These are phyloP conservation scores for Latrodectus hesperus DNA, from an alignment of 2,888 invertebrate genomes.

Conservation along the genomic window DNA sequence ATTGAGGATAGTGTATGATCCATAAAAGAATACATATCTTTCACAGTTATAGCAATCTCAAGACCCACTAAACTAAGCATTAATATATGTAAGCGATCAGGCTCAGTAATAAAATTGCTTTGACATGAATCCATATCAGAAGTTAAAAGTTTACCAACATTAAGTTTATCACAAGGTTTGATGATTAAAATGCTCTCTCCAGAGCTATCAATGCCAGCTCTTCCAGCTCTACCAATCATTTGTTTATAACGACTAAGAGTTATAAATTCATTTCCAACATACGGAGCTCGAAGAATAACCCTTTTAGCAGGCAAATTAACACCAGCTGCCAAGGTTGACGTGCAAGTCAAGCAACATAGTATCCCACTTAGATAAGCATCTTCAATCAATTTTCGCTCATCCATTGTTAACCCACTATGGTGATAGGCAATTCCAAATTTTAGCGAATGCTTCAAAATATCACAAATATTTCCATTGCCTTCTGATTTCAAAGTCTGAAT, in stretches of 20 bases:
- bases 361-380: constrained; percentile 78
- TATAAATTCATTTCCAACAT: constrained; percentile 84
- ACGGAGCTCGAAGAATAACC: constrained; percentile 88
- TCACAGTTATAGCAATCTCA: constrained; percentile 78
- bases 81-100: constrained; percentile 79
- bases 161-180: constrained; percentile 78
- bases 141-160: constrained; percentile 78
- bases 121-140: constrained; percentile 82
- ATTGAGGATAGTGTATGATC: constrained; percentile 80
- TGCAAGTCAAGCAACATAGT: constrained; percentile 93
- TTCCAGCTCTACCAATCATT: constrained; percentile 95
- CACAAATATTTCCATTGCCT: constrained; percentile 81
- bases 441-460: constrained; percentile 81
- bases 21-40: constrained; percentile 78
- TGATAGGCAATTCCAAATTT: constrained; percentile 93
- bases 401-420: constrained; percentile 87
- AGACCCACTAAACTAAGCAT: constrained; percentile 83
- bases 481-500: constrained; percentile 81
- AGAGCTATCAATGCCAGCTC: constrained; percentile 87
- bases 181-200: constrained; percentile 85
- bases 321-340: constrained; percentile 97
- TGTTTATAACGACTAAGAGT: constrained; percentile 90
- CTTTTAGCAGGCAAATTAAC: constrained; percentile 94
- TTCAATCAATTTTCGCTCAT: constrained; percentile 89
- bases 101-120: constrained; percentile 72